Conservation (phyloP, 35 echinoderm and acorn worm genomes). For the Apostichopus parvimensis region DNA sequence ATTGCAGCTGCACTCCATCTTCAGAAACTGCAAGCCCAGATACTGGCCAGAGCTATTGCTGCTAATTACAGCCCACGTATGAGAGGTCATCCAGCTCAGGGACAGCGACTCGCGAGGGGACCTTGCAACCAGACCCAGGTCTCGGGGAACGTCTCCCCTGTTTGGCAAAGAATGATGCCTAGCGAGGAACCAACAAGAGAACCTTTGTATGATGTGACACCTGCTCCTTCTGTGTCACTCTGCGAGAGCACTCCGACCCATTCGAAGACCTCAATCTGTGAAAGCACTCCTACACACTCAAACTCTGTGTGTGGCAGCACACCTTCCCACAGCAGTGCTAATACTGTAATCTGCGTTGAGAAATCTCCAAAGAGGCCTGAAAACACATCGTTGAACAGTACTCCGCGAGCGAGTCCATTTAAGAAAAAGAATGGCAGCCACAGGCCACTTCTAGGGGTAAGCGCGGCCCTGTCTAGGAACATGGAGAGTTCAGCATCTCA, state of each 20-base stretch:
- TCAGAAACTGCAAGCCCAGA: conserved; percentile 68
- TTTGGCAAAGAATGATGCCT: conserved; percentile 63
- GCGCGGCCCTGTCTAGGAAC: conserved; percentile 35
- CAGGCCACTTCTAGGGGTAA: conserved; percentile 35
- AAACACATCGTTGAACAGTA: conserved; percentile 10
- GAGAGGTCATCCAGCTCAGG: neutral
- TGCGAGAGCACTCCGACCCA: conserved; percentile 15
- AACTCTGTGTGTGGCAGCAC: conserved; percentile 51
- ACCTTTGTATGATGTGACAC: conserved; percentile 14
- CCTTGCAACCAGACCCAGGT: conserved; percentile 27
- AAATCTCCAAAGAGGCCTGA: conserved; percentile 36
- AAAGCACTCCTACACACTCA: conserved; percentile 27
- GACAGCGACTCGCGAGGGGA: neutral
- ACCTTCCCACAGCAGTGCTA: conserved; percentile 41
- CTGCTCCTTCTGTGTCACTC: neutral
- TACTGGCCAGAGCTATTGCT: conserved; percentile 52
- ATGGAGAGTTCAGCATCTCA: conserved; percentile 10
- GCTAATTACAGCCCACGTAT: conserved; percentile 48
- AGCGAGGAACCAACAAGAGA: neutral
- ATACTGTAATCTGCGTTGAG: conserved; percentile 31
- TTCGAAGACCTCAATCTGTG: conserved; percentile 25
- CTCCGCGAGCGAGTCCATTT: conserved; percentile 15
- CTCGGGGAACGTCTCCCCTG: conserved; percentile 46
- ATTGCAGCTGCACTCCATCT: conserved; percentile 63
- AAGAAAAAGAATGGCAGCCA: conserved; percentile 47